phyloP scores from a whole-genome alignment of 2,113 vertebrate genomes.

The Datnioides undecimradiatus region DNA sequence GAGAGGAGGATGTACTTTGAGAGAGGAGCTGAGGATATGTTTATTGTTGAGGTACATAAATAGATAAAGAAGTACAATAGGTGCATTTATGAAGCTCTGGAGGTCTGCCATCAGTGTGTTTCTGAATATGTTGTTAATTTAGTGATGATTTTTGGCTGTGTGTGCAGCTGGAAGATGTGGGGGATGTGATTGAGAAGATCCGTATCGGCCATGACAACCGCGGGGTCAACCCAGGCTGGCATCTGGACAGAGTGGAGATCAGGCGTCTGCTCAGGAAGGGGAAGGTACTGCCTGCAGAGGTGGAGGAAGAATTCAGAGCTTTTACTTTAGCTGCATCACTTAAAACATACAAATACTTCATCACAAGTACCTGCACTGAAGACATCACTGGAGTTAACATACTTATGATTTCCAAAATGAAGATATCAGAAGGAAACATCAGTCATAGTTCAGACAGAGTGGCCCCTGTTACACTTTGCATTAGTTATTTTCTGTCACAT shows the following conservation, averaged over 20 bases:
- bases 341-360: not conserved
- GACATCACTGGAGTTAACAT: not conserved
- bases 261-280: slow-evolving; percentile 93
- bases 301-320: not conserved
- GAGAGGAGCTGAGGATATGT: slow-evolving; percentile 93
- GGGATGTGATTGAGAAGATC: slow-evolving; percentile 96
- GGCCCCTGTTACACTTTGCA: too few species aligned
- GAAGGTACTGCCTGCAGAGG: slow-evolving; percentile 83
- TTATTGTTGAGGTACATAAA: slow-evolving; percentile 91
- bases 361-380: not conserved
- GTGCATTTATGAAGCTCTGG: not conserved
- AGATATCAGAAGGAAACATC: not conserved
- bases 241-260: slow-evolving; percentile 91
- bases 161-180: slow-evolving; percentile 91
- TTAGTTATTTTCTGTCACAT: too few species aligned
- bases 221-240: slow-evolving; percentile 94
- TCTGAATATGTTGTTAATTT: not conserved
- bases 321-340: not conserved
- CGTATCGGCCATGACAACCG: slow-evolving; percentile 91
- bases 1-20: slow-evolving; percentile 95
- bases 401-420: not conserved
- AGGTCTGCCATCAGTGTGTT: not conserved
- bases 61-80: not conserved
- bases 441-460: too few species aligned
- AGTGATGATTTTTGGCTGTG: not conserved